These are phyloP conservation scores for Zaprionus inermis DNA, from an alignment of 1,140 invertebrate species.

Conservation along the genomic window DNA sequence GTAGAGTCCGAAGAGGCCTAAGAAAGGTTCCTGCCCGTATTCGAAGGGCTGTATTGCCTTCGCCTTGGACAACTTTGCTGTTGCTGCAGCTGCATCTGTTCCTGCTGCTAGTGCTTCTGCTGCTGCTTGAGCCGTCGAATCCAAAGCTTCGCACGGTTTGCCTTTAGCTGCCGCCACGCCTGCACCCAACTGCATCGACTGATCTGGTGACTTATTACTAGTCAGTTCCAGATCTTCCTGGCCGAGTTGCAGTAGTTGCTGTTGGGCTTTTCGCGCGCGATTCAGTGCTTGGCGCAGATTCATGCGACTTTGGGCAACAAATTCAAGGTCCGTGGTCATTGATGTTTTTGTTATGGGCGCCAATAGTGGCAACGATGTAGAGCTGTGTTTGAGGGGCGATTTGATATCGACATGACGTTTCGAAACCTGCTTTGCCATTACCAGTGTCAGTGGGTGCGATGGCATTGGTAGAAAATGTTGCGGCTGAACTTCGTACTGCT, in stretches of 20 bases:
- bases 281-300: slow-evolving; percentile 75
- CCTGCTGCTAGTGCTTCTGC: neutral
- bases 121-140: neutral
- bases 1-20: slow-evolving; percentile 70
- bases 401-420: slow-evolving; percentile 7
- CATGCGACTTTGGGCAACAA: slow-evolving; percentile 60
- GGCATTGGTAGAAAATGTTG: neutral
- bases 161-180: neutral
- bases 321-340: slow-evolving; percentile 29
- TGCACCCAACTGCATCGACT: neutral
- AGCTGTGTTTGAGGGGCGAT: slow-evolving; percentile 32
- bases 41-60: slow-evolving; percentile 44
- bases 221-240: slow-evolving; percentile 58
- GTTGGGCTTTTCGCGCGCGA: slow-evolving; percentile 71
- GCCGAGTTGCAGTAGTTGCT: slow-evolving; percentile 57
- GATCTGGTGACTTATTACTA: slow-evolving; percentile 31
- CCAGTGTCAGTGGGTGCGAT: slow-evolving; percentile 4
- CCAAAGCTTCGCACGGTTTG: slow-evolving; percentile 15
- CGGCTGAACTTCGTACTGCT: neutral
- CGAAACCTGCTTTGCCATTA: slow-evolving; percentile 1
- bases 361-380: slow-evolving; percentile 51
- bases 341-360: slow-evolving; percentile 51
- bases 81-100: neutral
- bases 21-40: slow-evolving; percentile 76
- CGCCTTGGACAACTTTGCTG: neutral